Conservation (phyloP, 2,888 invertebrate species). For the Ceramica pisi region DNA sequence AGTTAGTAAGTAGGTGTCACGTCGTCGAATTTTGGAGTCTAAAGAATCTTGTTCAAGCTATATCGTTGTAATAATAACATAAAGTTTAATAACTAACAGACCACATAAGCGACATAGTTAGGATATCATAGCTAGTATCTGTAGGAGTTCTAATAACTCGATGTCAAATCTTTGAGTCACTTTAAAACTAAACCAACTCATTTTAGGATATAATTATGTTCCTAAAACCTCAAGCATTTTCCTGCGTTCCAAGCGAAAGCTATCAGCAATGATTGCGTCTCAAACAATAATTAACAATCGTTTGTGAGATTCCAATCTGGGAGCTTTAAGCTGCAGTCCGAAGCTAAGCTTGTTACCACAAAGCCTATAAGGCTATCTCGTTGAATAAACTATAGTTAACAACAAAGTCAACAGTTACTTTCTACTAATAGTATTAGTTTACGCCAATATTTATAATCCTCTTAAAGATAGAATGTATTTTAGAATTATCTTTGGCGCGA, state of each 20-base stretch:
- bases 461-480: slow-evolving; percentile 41
- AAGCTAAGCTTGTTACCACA: slow-evolving; percentile 30
- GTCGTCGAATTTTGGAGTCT: no score
- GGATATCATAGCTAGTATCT: no score
- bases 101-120: no score
- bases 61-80: no score
- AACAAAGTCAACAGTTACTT: slow-evolving; percentile 52
- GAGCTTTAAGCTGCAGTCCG: slow-evolving; percentile 23
- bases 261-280: slow-evolving; percentile 14
- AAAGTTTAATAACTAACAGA: no score
- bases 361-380: slow-evolving; percentile 59
- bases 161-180: no score
- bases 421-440: slow-evolving; percentile 50
- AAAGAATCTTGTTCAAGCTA: no score
- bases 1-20: no score
- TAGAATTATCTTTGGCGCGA: slow-evolving; percentile 20
- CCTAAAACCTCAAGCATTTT: background rate
- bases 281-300: slow-evolving; percentile 54
- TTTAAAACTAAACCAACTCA: no score
- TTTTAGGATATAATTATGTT: background rate
- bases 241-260: background rate
- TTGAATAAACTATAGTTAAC: slow-evolving; percentile 51
- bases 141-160: no score
- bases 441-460: slow-evolving; percentile 56
- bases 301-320: slow-evolving; percentile 50